Conservation (phyloP, 2,888 invertebrate genomes). For the Lepidochrysops patricia region DNA sequence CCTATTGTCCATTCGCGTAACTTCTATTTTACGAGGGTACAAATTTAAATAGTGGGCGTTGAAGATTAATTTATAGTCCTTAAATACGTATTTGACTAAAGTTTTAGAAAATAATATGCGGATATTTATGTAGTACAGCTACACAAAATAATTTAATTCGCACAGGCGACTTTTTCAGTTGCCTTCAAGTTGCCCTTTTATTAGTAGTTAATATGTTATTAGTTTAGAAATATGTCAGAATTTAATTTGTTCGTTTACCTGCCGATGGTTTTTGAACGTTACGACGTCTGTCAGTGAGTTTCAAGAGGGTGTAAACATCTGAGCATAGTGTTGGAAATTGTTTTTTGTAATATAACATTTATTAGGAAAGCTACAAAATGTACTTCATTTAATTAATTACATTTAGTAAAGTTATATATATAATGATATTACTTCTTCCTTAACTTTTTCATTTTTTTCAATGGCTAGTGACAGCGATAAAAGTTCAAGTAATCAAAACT, state of each 20-base stretch:
- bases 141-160: not conserved
- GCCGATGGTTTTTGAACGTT: slow-evolving; percentile 31
- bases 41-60: too few species aligned
- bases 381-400: not conserved
- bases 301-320: slow-evolving; percentile 56
- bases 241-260: not conserved
- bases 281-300: slow-evolving; percentile 32
- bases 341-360: slow-evolving; percentile 35
- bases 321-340: slow-evolving; percentile 33
- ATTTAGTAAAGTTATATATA: slow-evolving; percentile 1
- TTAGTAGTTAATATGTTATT: not conserved
- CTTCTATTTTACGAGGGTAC: too few species aligned
- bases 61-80: too few species aligned
- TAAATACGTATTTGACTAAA: too few species aligned
- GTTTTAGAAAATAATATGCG: too few species aligned
- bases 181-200: too few species aligned
- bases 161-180: too few species aligned
- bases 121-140: too few species aligned
- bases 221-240: not conserved
- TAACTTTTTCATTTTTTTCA: slow-evolving; percentile 40
- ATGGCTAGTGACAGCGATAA: slow-evolving; percentile 73
- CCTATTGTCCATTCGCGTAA: too few species aligned
- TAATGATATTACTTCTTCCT: slow-evolving; percentile 16
- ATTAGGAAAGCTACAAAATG: slow-evolving; percentile 10
- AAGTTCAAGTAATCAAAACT: slow-evolving; percentile 64